Conservation (phyloP, 2,888 invertebrate genomes). For the Epinotia ramella region DNA sequence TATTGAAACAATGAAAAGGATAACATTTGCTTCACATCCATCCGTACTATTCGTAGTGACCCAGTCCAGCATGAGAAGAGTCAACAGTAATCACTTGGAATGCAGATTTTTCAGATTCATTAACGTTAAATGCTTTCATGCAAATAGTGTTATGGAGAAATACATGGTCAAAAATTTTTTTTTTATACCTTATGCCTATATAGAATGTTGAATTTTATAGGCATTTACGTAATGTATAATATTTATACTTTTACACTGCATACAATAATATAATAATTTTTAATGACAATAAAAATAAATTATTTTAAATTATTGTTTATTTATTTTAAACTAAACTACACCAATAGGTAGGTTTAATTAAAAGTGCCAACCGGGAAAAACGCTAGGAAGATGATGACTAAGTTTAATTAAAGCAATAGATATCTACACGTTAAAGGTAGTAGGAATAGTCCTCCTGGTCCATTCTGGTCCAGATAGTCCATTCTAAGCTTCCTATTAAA, state of each 20-base stretch:
- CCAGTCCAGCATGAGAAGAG: not conserved
- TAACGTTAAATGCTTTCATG: not conserved
- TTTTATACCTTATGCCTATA: not conserved
- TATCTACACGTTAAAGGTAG: no score
- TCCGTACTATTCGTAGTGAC: not conserved
- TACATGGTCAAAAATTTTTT: not conserved
- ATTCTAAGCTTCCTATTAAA: no score
- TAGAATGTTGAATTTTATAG: not conserved
- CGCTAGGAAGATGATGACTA: no score
- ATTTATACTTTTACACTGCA: no score
- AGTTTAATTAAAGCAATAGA: no score
- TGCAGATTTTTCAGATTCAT: no score
- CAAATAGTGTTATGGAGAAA: not conserved
- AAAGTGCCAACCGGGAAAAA: no score
- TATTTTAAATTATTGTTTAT: no score
- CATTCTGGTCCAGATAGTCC: no score
- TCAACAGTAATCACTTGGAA: not conserved
- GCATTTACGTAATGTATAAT: not conserved
- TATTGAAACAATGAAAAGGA: conserved; percentile 2
- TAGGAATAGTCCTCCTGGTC: no score
- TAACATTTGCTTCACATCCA: not conserved
- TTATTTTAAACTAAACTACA: no score
- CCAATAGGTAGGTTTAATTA: no score
- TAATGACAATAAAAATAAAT: not conserved
- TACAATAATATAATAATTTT: not conserved